These are phyloP conservation scores for Aythya fuligula DNA, from an alignment of 2,797 vertebrate species.

Conservation along the genomic window DNA sequence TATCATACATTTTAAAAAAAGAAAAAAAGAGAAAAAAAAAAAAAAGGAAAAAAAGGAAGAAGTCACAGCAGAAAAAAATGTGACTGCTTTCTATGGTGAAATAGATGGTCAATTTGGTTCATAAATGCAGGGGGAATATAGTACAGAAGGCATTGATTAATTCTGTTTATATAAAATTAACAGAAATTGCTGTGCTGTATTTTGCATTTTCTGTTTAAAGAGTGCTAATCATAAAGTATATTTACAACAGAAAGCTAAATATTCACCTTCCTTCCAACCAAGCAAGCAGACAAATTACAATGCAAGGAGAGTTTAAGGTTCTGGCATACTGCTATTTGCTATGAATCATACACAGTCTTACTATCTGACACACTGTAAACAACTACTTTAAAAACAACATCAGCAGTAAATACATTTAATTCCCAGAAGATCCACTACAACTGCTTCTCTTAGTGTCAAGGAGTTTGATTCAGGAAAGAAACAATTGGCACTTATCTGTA, in stretches of 20 bases:
- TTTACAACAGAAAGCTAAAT: slow-evolving; percentile 47
- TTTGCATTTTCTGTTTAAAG: slow-evolving; percentile 32
- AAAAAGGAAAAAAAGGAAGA: neutral
- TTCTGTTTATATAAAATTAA: neutral
- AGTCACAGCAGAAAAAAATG: neutral
- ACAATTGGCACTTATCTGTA: neutral
- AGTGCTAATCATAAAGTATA: neutral
- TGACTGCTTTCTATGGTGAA: neutral
- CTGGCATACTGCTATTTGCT: neutral
- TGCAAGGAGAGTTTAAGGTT: slow-evolving; percentile 27
- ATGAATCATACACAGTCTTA: slow-evolving; percentile 41
- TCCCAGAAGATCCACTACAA: slow-evolving; percentile 32
- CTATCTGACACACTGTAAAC: slow-evolving; percentile 30
- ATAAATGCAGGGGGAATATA: neutral
- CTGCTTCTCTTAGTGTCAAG: slow-evolving; percentile 23
- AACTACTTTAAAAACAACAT: slow-evolving; percentile 46
- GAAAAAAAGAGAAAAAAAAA: neutral
- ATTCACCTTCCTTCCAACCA: slow-evolving; percentile 3
- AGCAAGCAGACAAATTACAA: neutral
- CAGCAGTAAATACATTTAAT: slow-evolving; percentile 48
- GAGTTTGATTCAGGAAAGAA: slow-evolving; percentile 31
- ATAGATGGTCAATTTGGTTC: neutral
- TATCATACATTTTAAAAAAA: neutral
- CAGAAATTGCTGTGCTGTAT: neutral
- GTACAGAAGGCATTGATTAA: neutral